Conservation (phyloP, 1,140 invertebrate genomes). For the Leptinotarsa lineolata region DNA sequence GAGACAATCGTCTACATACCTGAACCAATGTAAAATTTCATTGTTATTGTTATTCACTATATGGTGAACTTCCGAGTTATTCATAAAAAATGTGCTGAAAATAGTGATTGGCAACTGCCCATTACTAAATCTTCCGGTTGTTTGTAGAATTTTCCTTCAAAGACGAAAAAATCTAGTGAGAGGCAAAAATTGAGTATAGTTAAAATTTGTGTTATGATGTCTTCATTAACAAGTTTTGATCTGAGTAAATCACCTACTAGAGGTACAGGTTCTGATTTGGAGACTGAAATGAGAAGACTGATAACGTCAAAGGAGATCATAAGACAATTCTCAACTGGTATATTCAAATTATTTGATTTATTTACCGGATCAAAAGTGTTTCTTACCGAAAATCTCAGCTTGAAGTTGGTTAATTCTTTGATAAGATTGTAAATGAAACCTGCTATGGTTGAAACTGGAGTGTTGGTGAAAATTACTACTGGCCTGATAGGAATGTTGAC, state of each 20-base stretch:
- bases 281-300: neutral
- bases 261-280: neutral
- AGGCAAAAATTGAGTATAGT: no score
- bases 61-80: no score
- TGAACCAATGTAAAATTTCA: no score
- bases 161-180: no score
- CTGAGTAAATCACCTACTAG: slow-evolving; percentile 7
- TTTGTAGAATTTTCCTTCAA: no score
- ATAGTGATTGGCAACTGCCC: no score
- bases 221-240: neutral
- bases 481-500: no score
- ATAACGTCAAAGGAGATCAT: slow-evolving; percentile 4
- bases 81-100: no score
- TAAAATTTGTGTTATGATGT: no score
- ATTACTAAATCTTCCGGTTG: no score
- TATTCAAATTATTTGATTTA: slow-evolving; percentile 9
- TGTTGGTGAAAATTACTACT: neutral
- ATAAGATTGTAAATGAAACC: neutral
- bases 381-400: neutral
- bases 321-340: slow-evolving; percentile 2
- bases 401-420: neutral
- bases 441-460: neutral
- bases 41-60: no score
- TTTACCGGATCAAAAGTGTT: slow-evolving; percentile 1
- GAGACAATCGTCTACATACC: no score